Conservation (phyloP, 2,113 vertebrate species). For the Tricholaema leucomelas region DNA sequence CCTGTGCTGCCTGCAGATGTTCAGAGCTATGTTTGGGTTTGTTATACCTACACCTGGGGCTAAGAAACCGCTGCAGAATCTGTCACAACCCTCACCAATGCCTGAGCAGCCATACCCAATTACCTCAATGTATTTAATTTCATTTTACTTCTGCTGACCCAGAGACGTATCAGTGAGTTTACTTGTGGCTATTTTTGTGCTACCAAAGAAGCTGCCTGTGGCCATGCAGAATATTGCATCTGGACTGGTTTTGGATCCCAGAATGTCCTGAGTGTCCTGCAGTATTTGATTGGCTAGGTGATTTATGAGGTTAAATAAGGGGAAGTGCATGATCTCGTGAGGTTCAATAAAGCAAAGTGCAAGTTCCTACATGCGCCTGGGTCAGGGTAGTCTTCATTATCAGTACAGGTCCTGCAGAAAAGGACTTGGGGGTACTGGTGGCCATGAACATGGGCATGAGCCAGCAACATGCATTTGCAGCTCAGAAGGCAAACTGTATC, state of each 20-base stretch:
- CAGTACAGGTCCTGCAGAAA: no score
- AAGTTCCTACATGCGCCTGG: no score
- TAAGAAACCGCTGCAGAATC: background rate
- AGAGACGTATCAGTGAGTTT: background rate
- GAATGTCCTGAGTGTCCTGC: background rate
- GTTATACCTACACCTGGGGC: rapidly evolving
- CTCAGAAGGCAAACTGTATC: no score
- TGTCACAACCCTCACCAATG: background rate
- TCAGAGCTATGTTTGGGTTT: background rate
- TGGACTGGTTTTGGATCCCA: background rate
- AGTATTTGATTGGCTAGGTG: background rate
- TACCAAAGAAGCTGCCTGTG: background rate
- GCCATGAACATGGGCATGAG: no score
- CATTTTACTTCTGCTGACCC: background rate
- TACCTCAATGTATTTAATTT: background rate
- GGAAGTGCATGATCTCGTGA: no score
- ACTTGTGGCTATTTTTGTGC: background rate
- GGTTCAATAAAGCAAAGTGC: no score
- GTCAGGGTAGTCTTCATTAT: no score
- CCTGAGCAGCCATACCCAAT: rapidly evolving
- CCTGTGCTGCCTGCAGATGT: background rate
- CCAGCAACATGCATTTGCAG: no score
- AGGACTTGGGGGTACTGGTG: no score
- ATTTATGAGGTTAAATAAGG: no score
- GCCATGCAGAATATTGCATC: background rate